Base-by-base conservation (phyloP, 2,888 invertebrate genomes). In the Gandaritis pyraliata region DNA sequence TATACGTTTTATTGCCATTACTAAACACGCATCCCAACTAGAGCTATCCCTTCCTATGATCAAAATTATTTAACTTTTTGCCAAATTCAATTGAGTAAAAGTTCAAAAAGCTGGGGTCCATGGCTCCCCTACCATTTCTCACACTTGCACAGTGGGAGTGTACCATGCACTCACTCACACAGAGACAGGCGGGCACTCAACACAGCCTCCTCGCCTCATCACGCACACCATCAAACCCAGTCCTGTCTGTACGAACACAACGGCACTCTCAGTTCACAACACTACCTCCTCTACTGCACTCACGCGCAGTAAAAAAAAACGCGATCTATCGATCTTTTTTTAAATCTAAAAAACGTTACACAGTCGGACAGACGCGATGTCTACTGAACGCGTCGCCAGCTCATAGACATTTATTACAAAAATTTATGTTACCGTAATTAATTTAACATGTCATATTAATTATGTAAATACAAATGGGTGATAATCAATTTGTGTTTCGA, bases 221-320 rank as follows among this genome's bases (percentile, higher is more conserved):
- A 87, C 89, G 79, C 90, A 90, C 90, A 90, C 90, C 64, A 69
- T 13, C 75, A 72, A 71, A 68, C 72, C 66, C 56, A 66, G 72
- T 78, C 81, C 83, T 85, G 79, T 85, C 80, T 77, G 80, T 83
- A 90, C 89, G 78, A 85, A 88, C 89, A 90, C 90, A 89, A 79
- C 80, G 85, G 85, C 86, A 89, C 91, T 88, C 90, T 89, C 90
- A 91, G 90, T 90, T 79, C 81, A 81, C 86, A 82, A 91, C 83
- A 90, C 88, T 88, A 88, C 91, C 90, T 92, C 92, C 82, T 88
- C 87, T 87, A 85, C 88, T 90, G 90, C 92, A 92, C 92, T 92
- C 92, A 91, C 91, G 90, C 92, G 90, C 90, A 91, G 80, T 85
- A 90, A 91, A 91, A 70, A 23, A 84, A 91, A 90, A 87, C 85